Evolutionary conservation across 2,113 vertebrate species (phyloP), one percentile per base, ranked within the genome.

Genomic region (Ramphastos sulfuratus): DNA sequence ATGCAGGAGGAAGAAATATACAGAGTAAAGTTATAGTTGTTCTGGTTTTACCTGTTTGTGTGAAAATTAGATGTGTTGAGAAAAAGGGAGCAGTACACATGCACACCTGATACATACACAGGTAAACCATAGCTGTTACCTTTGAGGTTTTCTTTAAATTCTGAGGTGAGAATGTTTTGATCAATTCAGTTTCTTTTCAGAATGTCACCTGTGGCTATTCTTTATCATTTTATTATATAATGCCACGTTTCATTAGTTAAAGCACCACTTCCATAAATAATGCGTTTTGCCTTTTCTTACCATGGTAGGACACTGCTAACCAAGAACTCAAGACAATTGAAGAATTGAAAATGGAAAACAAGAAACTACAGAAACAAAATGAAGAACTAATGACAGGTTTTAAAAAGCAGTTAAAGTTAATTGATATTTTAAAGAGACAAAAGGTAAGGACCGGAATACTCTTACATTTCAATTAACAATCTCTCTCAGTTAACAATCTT

Each of bases 381-480:
- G 97, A 95, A 82, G 99, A 99, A 83, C 98, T 99, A 59, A 98
- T 99, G 70, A 70, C 97, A 25, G 99, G 97, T 12, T 99, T 99
- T 94, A 99, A 99, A 96, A 99, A 99, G 93, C 99, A 99, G 77
- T 96, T 99, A 39, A 99, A 98, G 94, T 96, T 99, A 89, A 99
- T 99, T 50, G 99, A 99, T 96, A 96, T 99, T 95, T 98, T 99
- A 92, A 99, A 99, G 97, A 98, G 98, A 97, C 99, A 99, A 94
- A 99, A 99, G 98, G 99, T 99, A 93, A 97, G 96, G 72, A 48
- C 15, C 23, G 56, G 39, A 56, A 17, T 87, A 11, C 18, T 63
- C 69, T 33, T 93, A 18, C 7, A 58, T 61, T 82, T 74, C 58
- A 54, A 15, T 65, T 71, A 54, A 71, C 16, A 44, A 17, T 9